Evolutionary conservation across 2,797 vertebrate genomes (phyloP), one percentile per base, ranked within the genome.

Genomic region (Smutsia temminckii): DNA sequence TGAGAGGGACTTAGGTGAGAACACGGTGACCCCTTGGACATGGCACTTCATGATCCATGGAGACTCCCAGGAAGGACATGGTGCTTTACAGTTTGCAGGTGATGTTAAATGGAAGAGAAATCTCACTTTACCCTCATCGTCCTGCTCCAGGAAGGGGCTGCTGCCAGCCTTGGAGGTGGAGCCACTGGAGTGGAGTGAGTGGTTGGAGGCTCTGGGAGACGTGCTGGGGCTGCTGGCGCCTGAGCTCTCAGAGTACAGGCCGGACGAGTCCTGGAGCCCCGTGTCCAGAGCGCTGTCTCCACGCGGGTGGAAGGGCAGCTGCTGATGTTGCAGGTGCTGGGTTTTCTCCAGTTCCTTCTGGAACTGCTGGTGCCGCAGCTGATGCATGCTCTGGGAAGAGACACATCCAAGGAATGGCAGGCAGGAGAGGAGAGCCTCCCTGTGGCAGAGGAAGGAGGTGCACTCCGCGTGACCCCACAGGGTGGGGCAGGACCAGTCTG

Each of bases 311-410:
- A 99, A 99, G 27, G 99, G 97, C 90, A 98, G 98, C 97, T 99
- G 99, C 98, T 99, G 99, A 23, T 98, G 99, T 97, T 99, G 99
- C 93, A 99, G 97, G 64, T 99, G 98, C 97, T 99, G 99, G 51
- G 99, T 98, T 98, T 99, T 99, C 97, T 99, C 99, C 98, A 99
- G 99, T 97, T 99, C 99, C 81, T 98, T 98, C 98, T 99, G 99
- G 96, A 99, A 99, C 98, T 99, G 99, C 98, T 99, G 99, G 90
- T 99, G 99, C 98, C 99, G 99, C 46, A 99, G 99, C 98, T 99
- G 99, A 49, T 99, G 99, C 6, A 99, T 97, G 10, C 99, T 99
- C 99, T 99, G 98, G 79, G 49, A 37, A 94, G 87, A 93, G 40
- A 69, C 5, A 94, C 4, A 37, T 53, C 37, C 42, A 74, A 23